Percentiles rank a stretch among this genome's conserved stretches.
Evolutionary conservation across 2,888 invertebrate genomes (phyloP).

Genomic region (Odontothrips loti): DNA sequence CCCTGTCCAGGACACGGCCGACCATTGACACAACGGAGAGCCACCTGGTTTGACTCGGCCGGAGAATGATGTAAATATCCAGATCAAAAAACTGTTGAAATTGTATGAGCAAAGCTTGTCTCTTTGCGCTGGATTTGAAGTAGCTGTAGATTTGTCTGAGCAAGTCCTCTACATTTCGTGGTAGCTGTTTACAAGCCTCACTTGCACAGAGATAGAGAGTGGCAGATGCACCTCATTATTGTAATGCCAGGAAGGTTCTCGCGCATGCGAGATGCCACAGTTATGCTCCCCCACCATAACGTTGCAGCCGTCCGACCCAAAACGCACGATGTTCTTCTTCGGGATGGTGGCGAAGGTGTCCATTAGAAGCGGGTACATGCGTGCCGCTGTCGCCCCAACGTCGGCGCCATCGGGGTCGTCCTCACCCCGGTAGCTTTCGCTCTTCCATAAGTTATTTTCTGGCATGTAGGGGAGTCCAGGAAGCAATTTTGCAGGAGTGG

Average conservation of each 20-base stretch:
- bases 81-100: slow-evolving; percentile 39
- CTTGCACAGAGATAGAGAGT: slow-evolving; percentile 43
- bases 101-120: slow-evolving; percentile 36
- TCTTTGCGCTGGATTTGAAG: slow-evolving; percentile 39
- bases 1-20: slow-evolving; percentile 41
- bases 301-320: background rate
- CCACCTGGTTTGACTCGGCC: slow-evolving; percentile 41
- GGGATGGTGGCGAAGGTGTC: slow-evolving; percentile 35
- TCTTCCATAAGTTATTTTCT: background rate
- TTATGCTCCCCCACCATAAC: slow-evolving; percentile 37
- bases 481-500: background rate
- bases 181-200: slow-evolving; percentile 41
- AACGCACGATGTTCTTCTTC: slow-evolving; percentile 30
- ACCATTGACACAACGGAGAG: slow-evolving; percentile 41
- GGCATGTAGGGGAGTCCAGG: background rate
- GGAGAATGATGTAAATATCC: slow-evolving; percentile 38
- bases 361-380: slow-evolving; percentile 34
- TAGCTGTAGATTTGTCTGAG: slow-evolving; percentile 41
- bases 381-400: slow-evolving; percentile 35
- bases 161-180: slow-evolving; percentile 41
- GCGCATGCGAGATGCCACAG: slow-evolving; percentile 40
- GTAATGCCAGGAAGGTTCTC: slow-evolving; percentile 36
- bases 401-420: slow-evolving; percentile 31
- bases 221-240: slow-evolving; percentile 42
- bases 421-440: background rate